Base-by-base conservation (phyloP, 2,113 vertebrate species). In the Myrmecobius fasciatus region DNA sequence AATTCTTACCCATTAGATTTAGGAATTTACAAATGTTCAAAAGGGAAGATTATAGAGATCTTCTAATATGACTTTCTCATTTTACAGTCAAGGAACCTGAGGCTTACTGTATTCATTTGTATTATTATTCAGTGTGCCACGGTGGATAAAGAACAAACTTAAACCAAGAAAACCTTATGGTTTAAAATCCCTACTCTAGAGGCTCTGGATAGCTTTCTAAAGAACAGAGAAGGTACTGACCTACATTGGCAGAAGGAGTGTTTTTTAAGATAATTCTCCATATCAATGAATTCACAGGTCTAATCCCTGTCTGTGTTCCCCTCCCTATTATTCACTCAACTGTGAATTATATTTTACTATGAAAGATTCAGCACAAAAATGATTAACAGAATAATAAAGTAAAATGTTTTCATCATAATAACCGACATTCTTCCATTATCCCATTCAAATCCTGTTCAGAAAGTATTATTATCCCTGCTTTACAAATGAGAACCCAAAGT, bases 261-360 rank as follows among this genome's bases (percentile, higher is more conserved):
- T n/a, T 36, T 17, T 75, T 75, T 20, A n/a, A n/a, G 67, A 75
- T n/a, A 75, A 75, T 75, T 75, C 67, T 36, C 17, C 17, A n/a
- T 75, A 75, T n/a, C 14, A n/a, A 6, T 75, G 36, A 75, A 75
- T 75, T n/a, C 67, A 20, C 36, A 75, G 36, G 1, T 75, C 36
- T 20, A 75, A 17, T 36, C 67, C 36, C 36, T 75, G n/a, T 75
- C 36, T n/a, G 36, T n/a, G 6, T 75, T 75, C 17, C 36, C n/a
- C 17, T n/a, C 36, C 67, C 3, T 75, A 22, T 75, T 25, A 26
- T 26, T 94, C 56, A 22, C 3, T 89, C 52, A 91, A 53, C 89
- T 95, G 91, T 90, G 75, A 96, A 60, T 93, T 12, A 91, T 47
- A 91, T 54, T 60, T 91, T 92, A 56, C 48, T 91, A 93, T 53